Evolutionary conservation across 2,113 vertebrate species (phyloP), one percentile per base, ranked within the genome.

Genomic region (Oncorhynchus keta): DNA sequence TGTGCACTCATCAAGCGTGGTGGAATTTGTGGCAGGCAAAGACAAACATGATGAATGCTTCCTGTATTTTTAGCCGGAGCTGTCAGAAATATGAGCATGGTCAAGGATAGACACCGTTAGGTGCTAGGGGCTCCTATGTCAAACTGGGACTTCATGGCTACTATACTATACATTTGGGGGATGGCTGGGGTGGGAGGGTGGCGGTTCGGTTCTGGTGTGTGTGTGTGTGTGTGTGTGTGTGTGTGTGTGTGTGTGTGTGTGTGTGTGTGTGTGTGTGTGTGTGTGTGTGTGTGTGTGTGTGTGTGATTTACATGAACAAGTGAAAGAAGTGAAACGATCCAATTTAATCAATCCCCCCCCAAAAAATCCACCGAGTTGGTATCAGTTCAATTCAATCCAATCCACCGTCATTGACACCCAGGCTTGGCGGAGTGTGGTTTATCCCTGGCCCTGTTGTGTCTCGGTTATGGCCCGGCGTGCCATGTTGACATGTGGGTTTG

Each of bases 1-100:
- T 69, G 30, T 30, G 16, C 48, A 24, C 11, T 59, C 74, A 81
- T 77, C 26, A 76, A 76, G 71, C 77, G 49, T 26, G 62, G 3
- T 73, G 75, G 80, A 87, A 89, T 79, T 70, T 72, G 62, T 72
- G 79, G 24, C 68, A 18, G 79, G 77, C 74, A 79, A 77, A 86
- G 73, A 84, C 79, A 83, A 80, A 83, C 74, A 84, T 73, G 86
- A 89, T 86, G 66, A 83, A 84, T 84, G 85, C 80, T 86, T 91
- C 81, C 75, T 84, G 70, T 92, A 92, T 91, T 91, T 93, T 91
- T 92, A 93, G 90, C 88, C 69, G n/a, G 82, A 79, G 84, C 87
- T 81, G 79, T 81, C 55, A 79, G 89, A 92, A 89, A 92, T 86
- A 74, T 83, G 89, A 90, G 89, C 79, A 79, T 73, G 74, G 49